Evolutionary conservation across 23 tunicate species (phyloP).

Genomic region (Phallusia fumigata): DNA sequence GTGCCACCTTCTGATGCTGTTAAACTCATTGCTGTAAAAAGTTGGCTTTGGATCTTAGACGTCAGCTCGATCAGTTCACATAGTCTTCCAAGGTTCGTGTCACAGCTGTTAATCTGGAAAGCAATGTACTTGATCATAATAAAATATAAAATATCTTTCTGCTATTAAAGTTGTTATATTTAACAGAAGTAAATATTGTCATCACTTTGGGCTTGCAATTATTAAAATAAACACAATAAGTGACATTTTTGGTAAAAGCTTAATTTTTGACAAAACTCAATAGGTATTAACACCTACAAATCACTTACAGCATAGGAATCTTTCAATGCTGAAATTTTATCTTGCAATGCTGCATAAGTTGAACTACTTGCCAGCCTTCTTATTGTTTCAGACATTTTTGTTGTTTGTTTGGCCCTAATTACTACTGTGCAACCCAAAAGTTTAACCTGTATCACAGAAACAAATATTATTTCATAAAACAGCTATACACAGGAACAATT

Average conservation of each 20-base stretch:
- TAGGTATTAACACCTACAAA: too few species aligned
- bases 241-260: neutral
- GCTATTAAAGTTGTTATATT: too few species aligned
- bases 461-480: too few species aligned
- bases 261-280: neutral
- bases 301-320: conserved; percentile 60
- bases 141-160: neutral
- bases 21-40: conserved; percentile 88
- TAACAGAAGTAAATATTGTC: too few species aligned
- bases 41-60: conserved; percentile 91
- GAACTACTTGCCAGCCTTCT: conserved; percentile 62
- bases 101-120: conserved; percentile 79
- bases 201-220: too few species aligned
- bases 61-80: conserved; percentile 93
- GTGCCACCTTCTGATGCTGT: conserved; percentile 96
- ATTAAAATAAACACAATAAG: neutral
- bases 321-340: conserved; percentile 61
- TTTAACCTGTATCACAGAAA: too few species aligned
- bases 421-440: neutral
- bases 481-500: too few species aligned
- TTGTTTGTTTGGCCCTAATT: neutral
- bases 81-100: conserved; percentile 76
- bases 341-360: conserved; percentile 66
- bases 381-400: conserved; percentile 79
- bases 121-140: neutral